These are phyloP conservation scores for Ischnura elegans DNA, from an alignment of 2,888 invertebrate genomes.

Conservation along the genomic window DNA sequence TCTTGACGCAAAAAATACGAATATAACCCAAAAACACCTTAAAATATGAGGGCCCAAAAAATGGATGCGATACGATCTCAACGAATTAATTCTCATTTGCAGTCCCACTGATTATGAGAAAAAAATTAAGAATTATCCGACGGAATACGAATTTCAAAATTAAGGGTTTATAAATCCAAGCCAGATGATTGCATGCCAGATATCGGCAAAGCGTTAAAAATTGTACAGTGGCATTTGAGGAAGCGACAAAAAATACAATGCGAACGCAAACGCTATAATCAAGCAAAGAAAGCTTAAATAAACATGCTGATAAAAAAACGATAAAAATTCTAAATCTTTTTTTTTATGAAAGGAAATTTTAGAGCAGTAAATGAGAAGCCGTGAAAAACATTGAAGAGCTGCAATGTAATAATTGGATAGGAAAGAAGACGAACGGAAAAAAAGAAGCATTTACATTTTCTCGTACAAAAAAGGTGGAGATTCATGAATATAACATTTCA, in stretches of 20 bases:
- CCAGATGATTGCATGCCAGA: not conserved
- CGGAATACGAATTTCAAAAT: not conserved
- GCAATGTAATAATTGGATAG: not conserved
- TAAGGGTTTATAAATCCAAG: not conserved
- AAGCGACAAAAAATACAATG: not conserved
- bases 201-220: not conserved
- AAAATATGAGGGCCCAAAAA: not conserved
- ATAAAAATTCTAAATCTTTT: too few relatives aligned
- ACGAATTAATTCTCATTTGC: not conserved
- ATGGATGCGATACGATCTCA: not conserved
- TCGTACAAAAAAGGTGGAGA: not conserved
- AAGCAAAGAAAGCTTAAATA: not conserved
- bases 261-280: not conserved
- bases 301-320: not conserved
- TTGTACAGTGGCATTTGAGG: not conserved
- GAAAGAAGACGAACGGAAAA: not conserved
- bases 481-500: slow-evolving; percentile 24
- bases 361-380: not conserved
- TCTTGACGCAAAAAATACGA: not conserved
- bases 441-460: not conserved
- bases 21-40: not conserved
- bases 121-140: not conserved
- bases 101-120: not conserved
- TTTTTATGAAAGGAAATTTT: not conserved
- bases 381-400: not conserved